phyloP scores from a whole-genome alignment of 37 sponge, comb jelly and placozoan genomes.

The Tethya wilhelma region DNA sequence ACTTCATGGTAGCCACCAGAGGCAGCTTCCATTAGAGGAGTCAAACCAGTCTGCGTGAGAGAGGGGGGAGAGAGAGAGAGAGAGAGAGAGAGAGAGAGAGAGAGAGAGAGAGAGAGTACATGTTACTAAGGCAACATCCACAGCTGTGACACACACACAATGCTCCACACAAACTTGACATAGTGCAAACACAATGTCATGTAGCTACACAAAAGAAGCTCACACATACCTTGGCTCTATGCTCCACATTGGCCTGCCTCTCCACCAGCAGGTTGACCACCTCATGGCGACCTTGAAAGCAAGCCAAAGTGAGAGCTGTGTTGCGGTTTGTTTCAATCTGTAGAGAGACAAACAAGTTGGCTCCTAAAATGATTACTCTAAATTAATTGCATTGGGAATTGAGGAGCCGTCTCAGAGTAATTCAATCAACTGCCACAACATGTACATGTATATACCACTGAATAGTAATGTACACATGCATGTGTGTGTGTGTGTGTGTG shows the following conservation, averaged over 20 bases:
- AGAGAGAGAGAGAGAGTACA: not conserved
- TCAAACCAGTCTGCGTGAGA: conserved; percentile 79
- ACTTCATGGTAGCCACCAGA: conserved; percentile 94
- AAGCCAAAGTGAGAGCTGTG: conserved; percentile 94
- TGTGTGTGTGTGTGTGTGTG: no score
- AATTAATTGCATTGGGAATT: no score
- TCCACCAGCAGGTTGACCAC: conserved; percentile 89
- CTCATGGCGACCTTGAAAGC: conserved; percentile 94
- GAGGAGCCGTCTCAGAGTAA: no score
- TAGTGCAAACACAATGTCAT: not conserved
- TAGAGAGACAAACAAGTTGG: no score
- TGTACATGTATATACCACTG: no score
- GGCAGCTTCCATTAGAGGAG: conserved; percentile 96
- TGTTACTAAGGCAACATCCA: no score
- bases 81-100: conserved; percentile 22
- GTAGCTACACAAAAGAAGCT: no score
- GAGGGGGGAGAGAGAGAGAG: not conserved
- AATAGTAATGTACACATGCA: no score
- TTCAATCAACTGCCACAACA: no score
- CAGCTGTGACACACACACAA: not conserved
- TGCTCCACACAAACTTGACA: not conserved
- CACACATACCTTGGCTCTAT: conserved; percentile 79
- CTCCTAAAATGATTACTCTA: no score
- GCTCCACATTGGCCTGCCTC: conserved; percentile 90
- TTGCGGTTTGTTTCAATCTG: conserved; percentile 97